Base-by-base conservation (phyloP, 2,888 invertebrate species). In the Tridacna crocea region DNA sequence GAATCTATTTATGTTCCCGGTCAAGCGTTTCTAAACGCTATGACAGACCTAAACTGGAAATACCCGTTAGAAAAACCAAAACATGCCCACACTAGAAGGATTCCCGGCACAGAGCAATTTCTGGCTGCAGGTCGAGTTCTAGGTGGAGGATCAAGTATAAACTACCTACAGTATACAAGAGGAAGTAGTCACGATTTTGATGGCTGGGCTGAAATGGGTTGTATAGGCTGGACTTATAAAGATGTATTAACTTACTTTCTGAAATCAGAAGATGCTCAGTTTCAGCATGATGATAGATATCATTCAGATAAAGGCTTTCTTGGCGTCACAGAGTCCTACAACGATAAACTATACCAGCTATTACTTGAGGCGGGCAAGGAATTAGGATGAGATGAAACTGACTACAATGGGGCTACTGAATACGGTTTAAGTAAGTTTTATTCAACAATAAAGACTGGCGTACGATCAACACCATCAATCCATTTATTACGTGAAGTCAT, bases 161-260 rank as follows among this genome's bases (percentile, higher is more conserved):
- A 66, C 19, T 46, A 19, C n/a, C 6, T 66, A n/a, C 66, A 66
- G n/a, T 66, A 66, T 46, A 66, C 66, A 66, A 27, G 66, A n/a
- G 66, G 66, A 15, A 66, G 66, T n/a, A 15, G 46, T 10, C 46
- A 66, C 36, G 66, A 66, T 46, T 66, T 11, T n/a, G 66, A 66
- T 46, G 27, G 36, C 13, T 66, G 66, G 66, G 66, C 36, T n/a
- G 17, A 27, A n/a, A 46, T 36, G 36, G 66, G 66, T 36, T 66
- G 66, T 66, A 15, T 2, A 2, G 66, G 66, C n/a, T 66, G 66
- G 66, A 46, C 6, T 12, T 66, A 66, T n/a, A 66, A 66, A 27
- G 66, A 66, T 46, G 66, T 66, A 8, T 19, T 66, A 10, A 13
- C 36, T 11, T 66, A 66, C n/a, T 66, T 66, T n/a, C 10, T 27